A percentile compares a stretch with the other conserved stretches of the same genome.
Evolutionary conservation across 2,113 vertebrate genomes (phyloP).

Genomic region (Lichenostomus cassidix): DNA sequence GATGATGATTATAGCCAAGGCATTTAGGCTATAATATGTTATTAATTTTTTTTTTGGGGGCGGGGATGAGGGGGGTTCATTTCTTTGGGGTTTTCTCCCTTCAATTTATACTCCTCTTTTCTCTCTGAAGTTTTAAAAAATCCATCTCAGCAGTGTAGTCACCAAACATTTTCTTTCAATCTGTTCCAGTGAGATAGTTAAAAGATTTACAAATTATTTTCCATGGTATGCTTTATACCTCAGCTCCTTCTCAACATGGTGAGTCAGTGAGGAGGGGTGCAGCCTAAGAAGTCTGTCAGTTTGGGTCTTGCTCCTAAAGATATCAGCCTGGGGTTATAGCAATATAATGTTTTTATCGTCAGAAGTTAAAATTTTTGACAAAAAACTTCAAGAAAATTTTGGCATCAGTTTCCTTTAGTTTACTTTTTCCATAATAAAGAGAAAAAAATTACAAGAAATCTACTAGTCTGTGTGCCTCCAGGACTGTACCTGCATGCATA

Average conservation of each 20-base stretch:
- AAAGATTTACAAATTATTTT: background rate
- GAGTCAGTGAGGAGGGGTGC: background rate
- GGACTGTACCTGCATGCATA: background rate
- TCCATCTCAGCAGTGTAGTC: background rate
- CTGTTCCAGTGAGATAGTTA: background rate
- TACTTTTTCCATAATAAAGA: background rate
- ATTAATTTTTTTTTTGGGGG: background rate
- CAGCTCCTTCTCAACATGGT: background rate
- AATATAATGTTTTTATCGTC: background rate
- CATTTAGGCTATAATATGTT: background rate
- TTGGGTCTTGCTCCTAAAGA: background rate
- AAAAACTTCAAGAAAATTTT: background rate
- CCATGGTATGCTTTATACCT: background rate
- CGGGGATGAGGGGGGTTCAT: accelerated
- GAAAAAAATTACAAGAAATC: background rate
- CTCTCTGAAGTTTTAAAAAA: background rate
- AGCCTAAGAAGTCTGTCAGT: background rate
- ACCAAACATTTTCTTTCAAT: background rate
- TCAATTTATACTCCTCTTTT: background rate
- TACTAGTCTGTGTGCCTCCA: background rate
- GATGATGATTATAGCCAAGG: background rate
- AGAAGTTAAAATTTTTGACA: background rate
- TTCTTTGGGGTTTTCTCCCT: accelerated
- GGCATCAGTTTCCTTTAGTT: background rate
- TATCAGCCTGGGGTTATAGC: background rate